Conservation (phyloP, 2,113 vertebrate species). For the Blennius ocellaris region DNA sequence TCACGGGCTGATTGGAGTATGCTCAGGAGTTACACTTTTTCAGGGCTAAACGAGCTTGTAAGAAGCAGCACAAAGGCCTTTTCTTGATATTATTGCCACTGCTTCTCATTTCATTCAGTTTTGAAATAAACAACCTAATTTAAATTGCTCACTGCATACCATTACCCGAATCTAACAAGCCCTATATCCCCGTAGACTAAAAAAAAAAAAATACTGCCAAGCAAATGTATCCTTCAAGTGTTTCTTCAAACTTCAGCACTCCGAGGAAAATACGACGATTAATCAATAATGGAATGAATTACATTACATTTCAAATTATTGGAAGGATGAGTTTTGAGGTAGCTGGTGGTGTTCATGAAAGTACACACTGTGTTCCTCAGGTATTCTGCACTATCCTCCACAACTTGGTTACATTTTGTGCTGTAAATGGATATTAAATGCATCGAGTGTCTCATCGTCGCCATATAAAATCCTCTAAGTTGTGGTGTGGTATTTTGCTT, state of each 20-base stretch:
- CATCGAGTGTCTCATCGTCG: neutral
- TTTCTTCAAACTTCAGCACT: constrained; percentile 16
- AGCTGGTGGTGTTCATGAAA: neutral
- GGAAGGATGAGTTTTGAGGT: neutral
- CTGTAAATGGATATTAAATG: too few species aligned
- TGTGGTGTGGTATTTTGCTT: neutral
- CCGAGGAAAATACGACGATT: constrained; percentile 12
- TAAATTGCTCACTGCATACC: constrained; percentile 24
- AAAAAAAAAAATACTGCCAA: constrained; percentile 9
- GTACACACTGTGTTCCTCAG: neutral
- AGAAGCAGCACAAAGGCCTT: constrained; percentile 4
- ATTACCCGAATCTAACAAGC: constrained; percentile 47
- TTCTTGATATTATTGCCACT: constrained; percentile 1
- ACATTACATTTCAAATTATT: neutral
- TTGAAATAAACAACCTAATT: constrained; percentile 6
- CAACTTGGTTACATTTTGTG: too few species aligned
- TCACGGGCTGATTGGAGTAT: constrained; percentile 34
- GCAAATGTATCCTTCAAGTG: constrained; percentile 11
- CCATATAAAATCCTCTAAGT: neutral
- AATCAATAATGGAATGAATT: constrained; percentile 6
- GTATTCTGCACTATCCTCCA: neutral
- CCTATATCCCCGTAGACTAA: constrained; percentile 32
- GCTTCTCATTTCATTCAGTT: constrained; percentile 23
- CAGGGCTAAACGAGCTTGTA: constrained; percentile 7
- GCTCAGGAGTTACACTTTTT: constrained; percentile 31